Base-by-base conservation (phyloP, 2,797 vertebrate species). In the Choloepus didactylus region DNA sequence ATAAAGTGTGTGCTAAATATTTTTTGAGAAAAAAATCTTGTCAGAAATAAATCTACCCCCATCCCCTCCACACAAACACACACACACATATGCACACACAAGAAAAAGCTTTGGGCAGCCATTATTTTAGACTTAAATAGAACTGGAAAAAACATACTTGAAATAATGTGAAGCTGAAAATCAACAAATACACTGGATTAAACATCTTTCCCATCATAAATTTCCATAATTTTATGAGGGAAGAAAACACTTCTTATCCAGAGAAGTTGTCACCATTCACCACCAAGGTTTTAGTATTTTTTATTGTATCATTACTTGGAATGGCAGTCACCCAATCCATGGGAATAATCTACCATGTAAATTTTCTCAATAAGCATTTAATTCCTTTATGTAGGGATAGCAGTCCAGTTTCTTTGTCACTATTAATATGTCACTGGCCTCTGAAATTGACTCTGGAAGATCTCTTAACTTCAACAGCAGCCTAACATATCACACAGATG, bases 341-440 rank as follows among this genome's bases (percentile, higher is more conserved):
- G 46, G 23, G 18, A 87, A 66, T 86, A 92, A 95, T 51, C 44
- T 67, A 44, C 46, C 7, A 12, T 75, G 18, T 44, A 60, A 46
- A 77, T 64, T 89, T 88, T 88, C 67, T 94, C 29, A 60, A 12
- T 59, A 62, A 21, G 56, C 29, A 84, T 89, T 87, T 81, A 89
- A 76, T 73, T 54, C 1, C 5, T 10, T 93, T 76, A 77, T 73
- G 18, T 46, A 87, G 25, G 81, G 38, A 73, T 12, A 91, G 49
- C 83, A 31, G 9, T 76, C 70, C 46, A 92, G 15, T 76, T 94
- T 95, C 56, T 62, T 64, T 87, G 23, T 79, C 59, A 25, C 38
- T 89, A 25, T 59, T 56, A 81, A 54, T 86, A 62, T 66, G 75
- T 6, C n/a, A 54, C 56, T 59, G 54, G 18, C 44, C 51, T 86